A percentile compares a stretch with the other conserved stretches of the same genome.
Evolutionary conservation across 2,797 vertebrate species (phyloP).

Genomic region (Cygnus olor): DNA sequence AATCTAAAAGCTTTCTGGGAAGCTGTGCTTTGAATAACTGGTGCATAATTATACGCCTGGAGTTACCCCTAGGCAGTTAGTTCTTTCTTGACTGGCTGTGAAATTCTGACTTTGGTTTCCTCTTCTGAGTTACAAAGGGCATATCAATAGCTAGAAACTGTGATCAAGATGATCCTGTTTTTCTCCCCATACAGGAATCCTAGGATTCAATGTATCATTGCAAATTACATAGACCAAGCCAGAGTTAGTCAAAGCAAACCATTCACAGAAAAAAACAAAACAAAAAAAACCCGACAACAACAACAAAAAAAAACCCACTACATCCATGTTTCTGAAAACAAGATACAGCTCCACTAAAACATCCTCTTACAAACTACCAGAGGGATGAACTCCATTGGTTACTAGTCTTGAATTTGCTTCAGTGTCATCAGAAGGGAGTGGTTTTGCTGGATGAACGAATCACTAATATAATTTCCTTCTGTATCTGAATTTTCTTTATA

Average conservation of each 20-base stretch:
- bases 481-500: background rate
- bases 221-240: background rate
- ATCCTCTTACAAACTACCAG: background rate
- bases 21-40: constrained; percentile 27
- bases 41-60: background rate
- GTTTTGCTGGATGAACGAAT: background rate
- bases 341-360: background rate
- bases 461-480: background rate
- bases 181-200: background rate
- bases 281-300: no score
- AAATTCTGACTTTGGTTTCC: constrained; percentile 8
- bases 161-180: background rate
- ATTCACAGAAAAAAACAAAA: background rate
- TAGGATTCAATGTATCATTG: background rate
- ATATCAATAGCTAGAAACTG: background rate
- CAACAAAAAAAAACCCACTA: no score
- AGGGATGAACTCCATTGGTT: background rate
- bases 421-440: background rate
- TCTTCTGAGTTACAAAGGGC: background rate
- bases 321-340: background rate
- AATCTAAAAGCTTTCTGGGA: constrained; percentile 34
- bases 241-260: background rate
- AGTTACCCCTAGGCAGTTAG: background rate
- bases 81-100: background rate
- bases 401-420: background rate